Base-by-base conservation (phyloP, 2,888 invertebrate genomes). In the Cosmia trapezina region DNA sequence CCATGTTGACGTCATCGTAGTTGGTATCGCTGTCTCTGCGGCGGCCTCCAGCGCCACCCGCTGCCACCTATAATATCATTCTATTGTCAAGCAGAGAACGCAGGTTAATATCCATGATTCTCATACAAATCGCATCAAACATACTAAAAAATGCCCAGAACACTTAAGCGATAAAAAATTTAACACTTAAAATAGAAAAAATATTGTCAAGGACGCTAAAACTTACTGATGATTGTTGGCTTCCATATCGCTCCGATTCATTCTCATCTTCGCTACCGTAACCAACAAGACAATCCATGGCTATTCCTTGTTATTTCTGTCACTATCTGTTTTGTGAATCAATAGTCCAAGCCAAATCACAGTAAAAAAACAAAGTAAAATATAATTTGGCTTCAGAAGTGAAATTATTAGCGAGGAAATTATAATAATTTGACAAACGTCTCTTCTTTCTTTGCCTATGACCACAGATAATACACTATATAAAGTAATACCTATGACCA, bases 211-310 rank as follows among this genome's bases (percentile, higher is more conserved):
- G 90, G 90, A 87, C 89, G 84, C 80, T 66, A 76, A 81, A 84
- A 92, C 95, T 94, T 89, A 96, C 96, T 93, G 92, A 90, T 79
- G 90, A 68, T 60, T 91, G 91, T 77, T 90, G 91, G 80, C 87
- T 84, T 80, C 91, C 92, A 79, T 90, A 92, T 51, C 94, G 93
- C 84, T 96, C 93, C 80, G 90, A 89, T 81, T 97, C 97, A 87
- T 96, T 97, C 79, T 98, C 98, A 87, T 98, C 98, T 88, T 98
- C 98, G 92, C 98, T 98, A 81, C 97, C 97, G 91, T 98, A 98
- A 90, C 97, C 97, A 78, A 97, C 97, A 76, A 98, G 94, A 62
- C 97, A 97, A 93, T 98, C 98, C 98, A 98, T 98, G 47, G 61
- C 67, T 71, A 62, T 76, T 67, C 7, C 37, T 69, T 41, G 45